phyloP scores from a whole-genome alignment of 2,797 vertebrate genomes.

The Chromobotia macracanthus region DNA sequence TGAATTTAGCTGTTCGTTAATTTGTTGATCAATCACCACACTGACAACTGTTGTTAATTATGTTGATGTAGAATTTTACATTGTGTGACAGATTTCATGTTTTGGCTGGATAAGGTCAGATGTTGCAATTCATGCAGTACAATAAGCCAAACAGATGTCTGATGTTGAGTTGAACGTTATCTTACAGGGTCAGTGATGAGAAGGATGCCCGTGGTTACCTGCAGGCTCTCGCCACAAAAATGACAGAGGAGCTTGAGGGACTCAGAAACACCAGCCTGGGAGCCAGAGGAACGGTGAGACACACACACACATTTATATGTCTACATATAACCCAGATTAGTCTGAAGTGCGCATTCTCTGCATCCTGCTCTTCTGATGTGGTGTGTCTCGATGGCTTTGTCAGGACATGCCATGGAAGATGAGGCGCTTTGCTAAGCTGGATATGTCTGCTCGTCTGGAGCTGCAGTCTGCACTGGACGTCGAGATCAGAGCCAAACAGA shows the following conservation, averaged over 20 bases:
- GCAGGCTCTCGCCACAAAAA: slow-evolving; percentile 97
- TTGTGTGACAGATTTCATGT: no score
- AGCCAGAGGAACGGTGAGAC: slow-evolving; percentile 89
- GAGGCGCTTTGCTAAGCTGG: slow-evolving; percentile 96
- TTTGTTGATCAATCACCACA: no score
- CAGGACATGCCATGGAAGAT: slow-evolving; percentile 99
- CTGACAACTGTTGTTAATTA: no score
- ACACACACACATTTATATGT: not conserved
- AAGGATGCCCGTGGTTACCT: slow-evolving; percentile 97
- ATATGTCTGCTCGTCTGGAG: slow-evolving; percentile 97
- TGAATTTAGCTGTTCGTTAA: not conserved
- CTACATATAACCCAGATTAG: not conserved
- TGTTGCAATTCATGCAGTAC: not conserved
- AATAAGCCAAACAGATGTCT: not conserved
- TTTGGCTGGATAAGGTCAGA: no score
- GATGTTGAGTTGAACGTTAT: not conserved
- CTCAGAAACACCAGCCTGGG: slow-evolving; percentile 93
- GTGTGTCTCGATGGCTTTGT: slow-evolving; percentile 8
- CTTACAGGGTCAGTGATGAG: slow-evolving; percentile 94
- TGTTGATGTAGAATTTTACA: not conserved
- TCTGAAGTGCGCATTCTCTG: not conserved
- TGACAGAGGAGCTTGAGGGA: slow-evolving; percentile 97
- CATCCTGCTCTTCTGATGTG: not conserved
- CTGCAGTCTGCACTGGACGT: slow-evolving; percentile 95
- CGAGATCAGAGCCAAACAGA: slow-evolving; percentile 96